A percentile compares a stretch with the other conserved stretches of the same genome.
Evolutionary conservation across 2,888 invertebrate species (phyloP).

Genomic region (Acleris holmiana): DNA sequence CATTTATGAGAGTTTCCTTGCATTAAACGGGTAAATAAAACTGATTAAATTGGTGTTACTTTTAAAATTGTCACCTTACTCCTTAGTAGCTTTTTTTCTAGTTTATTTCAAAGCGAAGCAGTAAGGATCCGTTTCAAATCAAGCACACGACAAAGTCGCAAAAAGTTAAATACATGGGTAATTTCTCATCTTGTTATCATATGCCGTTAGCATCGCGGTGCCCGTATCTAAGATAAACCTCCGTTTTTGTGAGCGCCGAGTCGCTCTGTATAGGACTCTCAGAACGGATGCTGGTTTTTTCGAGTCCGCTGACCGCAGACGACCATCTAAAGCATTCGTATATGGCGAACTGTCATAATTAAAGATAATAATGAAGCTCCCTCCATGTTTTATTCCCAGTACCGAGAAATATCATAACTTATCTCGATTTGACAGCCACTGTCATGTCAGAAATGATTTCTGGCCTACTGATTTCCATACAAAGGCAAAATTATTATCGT

Average conservation of each 20-base stretch:
- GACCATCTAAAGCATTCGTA: slow-evolving; percentile 73
- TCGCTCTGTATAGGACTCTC: slow-evolving; percentile 66
- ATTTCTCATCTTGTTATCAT: slow-evolving; percentile 49
- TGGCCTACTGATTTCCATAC: slow-evolving; percentile 47
- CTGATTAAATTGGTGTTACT: too few relatives aligned
- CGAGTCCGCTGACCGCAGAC: slow-evolving; percentile 54
- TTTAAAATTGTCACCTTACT: too few relatives aligned
- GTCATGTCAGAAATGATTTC: slow-evolving; percentile 51
- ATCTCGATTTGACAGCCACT: slow-evolving; percentile 64
- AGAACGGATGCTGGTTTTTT: slow-evolving; percentile 68
- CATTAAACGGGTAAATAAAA: too few relatives aligned
- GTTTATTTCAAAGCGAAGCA: slow-evolving; percentile 16
- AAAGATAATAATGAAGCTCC: slow-evolving; percentile 76
- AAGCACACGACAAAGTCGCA: slow-evolving; percentile 25
- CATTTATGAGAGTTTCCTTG: too few relatives aligned
- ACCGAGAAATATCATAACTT: slow-evolving; percentile 75
- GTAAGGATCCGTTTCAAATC: slow-evolving; percentile 34
- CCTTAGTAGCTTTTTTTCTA: background rate
- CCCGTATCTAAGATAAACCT: slow-evolving; percentile 61
- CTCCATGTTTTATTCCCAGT: slow-evolving; percentile 68
- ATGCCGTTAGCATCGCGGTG: slow-evolving; percentile 54
- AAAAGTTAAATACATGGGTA: slow-evolving; percentile 38
- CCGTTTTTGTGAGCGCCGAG: slow-evolving; percentile 65
- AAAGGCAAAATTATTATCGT: slow-evolving; percentile 48
- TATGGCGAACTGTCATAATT: slow-evolving; percentile 83